A percentile compares a stretch with the other conserved stretches of the same genome.
Conservation (phyloP, 2,113 vertebrate genomes). For the Jacana jacana region DNA sequence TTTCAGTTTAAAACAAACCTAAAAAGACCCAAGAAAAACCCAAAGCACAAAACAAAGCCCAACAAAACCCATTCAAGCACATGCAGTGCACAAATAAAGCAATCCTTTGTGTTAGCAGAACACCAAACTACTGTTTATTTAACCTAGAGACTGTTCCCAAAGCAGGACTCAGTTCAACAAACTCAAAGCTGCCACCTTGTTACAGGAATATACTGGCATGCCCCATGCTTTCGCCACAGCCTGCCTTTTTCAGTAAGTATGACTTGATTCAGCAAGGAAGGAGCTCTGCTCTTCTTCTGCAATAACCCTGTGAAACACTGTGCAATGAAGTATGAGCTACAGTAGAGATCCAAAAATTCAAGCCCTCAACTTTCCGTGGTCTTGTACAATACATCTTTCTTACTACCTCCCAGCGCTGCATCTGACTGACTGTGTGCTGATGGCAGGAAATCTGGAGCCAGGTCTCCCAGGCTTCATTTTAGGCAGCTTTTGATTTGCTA, state of each 20-base stretch:
- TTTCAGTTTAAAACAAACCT: background rate
- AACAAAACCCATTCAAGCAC: background rate
- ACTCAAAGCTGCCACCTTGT: background rate
- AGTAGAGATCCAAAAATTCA: background rate
- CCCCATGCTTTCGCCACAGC: rapidly evolving
- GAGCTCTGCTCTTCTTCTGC: background rate
- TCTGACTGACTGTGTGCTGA: background rate
- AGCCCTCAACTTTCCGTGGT: background rate
- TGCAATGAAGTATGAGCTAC: background rate
- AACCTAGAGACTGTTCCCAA: background rate
- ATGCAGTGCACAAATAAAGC: background rate
- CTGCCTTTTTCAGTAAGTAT: background rate
- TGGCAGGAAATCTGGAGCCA: background rate
- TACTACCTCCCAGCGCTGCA: background rate
- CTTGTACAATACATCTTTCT: background rate
- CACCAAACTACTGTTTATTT: background rate
- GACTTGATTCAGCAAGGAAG: background rate
- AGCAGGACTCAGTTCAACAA: background rate
- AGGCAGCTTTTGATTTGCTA: slow-evolving; percentile 2
- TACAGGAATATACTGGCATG: background rate
- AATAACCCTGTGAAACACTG: background rate
- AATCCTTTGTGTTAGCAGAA: background rate
- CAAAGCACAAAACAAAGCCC: background rate
- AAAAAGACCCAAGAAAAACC: background rate
- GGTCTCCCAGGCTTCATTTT: background rate